Conservation (phyloP, 1,140 invertebrate species). For the Pissodes strobi region DNA sequence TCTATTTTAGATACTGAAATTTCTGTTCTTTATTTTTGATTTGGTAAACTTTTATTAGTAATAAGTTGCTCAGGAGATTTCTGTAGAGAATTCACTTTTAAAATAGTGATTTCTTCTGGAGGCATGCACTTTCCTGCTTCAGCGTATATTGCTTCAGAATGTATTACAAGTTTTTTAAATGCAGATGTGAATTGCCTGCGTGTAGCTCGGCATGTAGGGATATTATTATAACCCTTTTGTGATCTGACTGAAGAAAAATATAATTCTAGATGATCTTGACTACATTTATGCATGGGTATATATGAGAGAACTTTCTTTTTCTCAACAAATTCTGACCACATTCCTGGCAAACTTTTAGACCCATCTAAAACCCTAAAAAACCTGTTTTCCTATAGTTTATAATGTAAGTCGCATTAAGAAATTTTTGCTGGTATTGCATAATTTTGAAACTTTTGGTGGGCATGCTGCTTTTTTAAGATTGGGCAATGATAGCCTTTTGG, state of each 20-base stretch:
- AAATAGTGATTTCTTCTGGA: constrained; percentile 28
- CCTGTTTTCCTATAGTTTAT: constrained; percentile 14
- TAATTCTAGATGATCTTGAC: constrained; percentile 31
- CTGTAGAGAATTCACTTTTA: constrained; percentile 12
- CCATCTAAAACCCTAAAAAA: constrained; percentile 12
- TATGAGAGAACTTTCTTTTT: background rate
- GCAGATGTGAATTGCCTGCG: constrained; percentile 29
- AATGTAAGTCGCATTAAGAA: background rate
- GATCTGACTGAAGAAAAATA: constrained; percentile 32
- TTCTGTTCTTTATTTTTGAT: background rate
- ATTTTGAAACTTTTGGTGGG: background rate
- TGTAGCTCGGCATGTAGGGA: no score
- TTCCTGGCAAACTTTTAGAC: background rate
- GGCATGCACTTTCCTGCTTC: constrained; percentile 28
- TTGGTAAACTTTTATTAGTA: constrained; percentile 11
- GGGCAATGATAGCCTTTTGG: no score
- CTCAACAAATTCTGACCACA: background rate
- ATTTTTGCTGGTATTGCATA: background rate
- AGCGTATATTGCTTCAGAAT: constrained; percentile 20
- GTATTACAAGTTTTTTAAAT: constrained; percentile 33
- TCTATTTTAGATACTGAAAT: no score
- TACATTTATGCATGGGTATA: constrained; percentile 17
- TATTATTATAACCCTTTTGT: constrained; percentile 32
- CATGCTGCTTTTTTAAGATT: constrained; percentile 1
- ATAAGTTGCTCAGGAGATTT: constrained; percentile 16